A percentile compares a stretch with the other conserved stretches of the same genome.
Evolutionary conservation across 1,140 invertebrate genomes (phyloP).

Genomic region (Leptinotarsa lineolata): DNA sequence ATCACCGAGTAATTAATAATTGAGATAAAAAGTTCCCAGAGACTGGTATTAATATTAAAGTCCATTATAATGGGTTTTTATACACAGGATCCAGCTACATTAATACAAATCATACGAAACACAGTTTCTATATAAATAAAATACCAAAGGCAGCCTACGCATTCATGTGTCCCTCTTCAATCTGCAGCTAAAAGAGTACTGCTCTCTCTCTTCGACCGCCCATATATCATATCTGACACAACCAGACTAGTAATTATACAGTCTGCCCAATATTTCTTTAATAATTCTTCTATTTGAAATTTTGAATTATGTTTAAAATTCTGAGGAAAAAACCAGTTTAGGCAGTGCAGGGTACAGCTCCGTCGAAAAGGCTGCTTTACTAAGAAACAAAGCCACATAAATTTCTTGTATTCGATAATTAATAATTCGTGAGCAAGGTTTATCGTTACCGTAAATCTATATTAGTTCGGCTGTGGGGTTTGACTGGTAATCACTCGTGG

Average conservation of each 20-base stretch:
- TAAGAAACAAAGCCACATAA: conserved; percentile 27
- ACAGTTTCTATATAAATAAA: conserved; percentile 32
- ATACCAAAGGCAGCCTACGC: conserved; percentile 29
- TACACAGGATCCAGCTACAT: conserved; percentile 24
- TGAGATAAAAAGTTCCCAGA: conserved; percentile 28
- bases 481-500: conserved; percentile 24
- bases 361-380: conserved; percentile 17
- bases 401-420: conserved; percentile 29
- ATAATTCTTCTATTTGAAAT: conserved; percentile 33
- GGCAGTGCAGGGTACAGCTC: conserved; percentile 21
- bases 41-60: conserved; percentile 23
- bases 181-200: neutral
- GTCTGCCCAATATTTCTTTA: conserved; percentile 33
- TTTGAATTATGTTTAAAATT: conserved; percentile 33
- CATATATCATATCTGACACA: conserved; percentile 33
- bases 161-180: conserved; percentile 1
- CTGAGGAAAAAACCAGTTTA: conserved; percentile 32
- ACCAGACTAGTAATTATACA: conserved; percentile 33
- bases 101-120: conserved; percentile 30
- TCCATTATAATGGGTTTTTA: conserved; percentile 29
- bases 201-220: conserved; percentile 21
- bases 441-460: conserved; percentile 29
- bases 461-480: conserved; percentile 28
- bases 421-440: conserved; percentile 27
- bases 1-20: conserved; percentile 29